Evolutionary conservation across 2,888 invertebrate genomes (phyloP), one percentile per base, ranked within the genome.

Genomic region (Perizoma affinitatum): DNA sequence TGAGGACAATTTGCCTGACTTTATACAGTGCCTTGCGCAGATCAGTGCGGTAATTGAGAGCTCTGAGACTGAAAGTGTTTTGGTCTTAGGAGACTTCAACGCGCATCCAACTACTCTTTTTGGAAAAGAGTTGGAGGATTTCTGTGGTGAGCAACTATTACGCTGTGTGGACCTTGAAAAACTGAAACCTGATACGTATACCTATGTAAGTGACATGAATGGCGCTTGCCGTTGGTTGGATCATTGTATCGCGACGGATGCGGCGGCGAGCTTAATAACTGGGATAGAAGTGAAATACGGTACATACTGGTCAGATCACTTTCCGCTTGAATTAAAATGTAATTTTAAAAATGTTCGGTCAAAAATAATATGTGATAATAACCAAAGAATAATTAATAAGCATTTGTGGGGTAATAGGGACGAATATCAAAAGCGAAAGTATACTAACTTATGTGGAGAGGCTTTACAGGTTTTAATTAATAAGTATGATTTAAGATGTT

Each of bases 51-150:
- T 67, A 5, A 65, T 70, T 5, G 67, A 67, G 11, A 47, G 33
- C 43, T 11, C 54, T n/a, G 47, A 54, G 9, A 46, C 41, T 3
- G 54, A 54, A 47, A 33, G 47, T 41, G 47, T 69, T 38, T 66
- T 59, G 40, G 51, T 67, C 6, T 11, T 71, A 5, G 69, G 70
- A 0, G 69, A 69, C 53, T 68, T 65, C 11, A 70, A 71, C 38
- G 68, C 72, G 8, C 67, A 72, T 44, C 68, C 68, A 0, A 56
- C 60, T 38, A 60, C 64, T 38, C 47, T 46, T 4, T 73, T 72
- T 65, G 53, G 9, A 34, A 54, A 44, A 8, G 66, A 67, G 56
- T 22, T 69, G 4, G 10, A 43, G 5, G 6, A 44, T 5, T 67
- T 59, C 48, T 69, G 66, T 52, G 6, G 9, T 40, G 69, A 67